phyloP scores from a whole-genome alignment of 2,797 vertebrate species.

The Pachyuromys duprasi region DNA sequence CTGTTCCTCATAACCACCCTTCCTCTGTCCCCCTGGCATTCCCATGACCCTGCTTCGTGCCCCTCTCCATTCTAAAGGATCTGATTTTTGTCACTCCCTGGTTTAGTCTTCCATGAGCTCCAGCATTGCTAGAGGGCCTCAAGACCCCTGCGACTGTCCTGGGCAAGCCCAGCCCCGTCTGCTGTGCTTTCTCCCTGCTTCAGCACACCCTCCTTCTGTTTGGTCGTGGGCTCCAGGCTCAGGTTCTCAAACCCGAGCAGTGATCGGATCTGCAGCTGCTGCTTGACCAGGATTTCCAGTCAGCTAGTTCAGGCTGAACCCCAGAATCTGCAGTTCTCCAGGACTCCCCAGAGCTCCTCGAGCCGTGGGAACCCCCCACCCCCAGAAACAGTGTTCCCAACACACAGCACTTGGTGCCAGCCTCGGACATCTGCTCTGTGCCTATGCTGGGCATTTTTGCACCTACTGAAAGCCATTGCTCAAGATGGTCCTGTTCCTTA shows the following conservation, averaged over 20 bases:
- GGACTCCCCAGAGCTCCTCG: not conserved
- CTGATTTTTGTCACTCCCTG: not conserved
- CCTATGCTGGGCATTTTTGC: not conserved
- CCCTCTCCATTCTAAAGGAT: not conserved
- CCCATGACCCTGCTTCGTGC: not conserved
- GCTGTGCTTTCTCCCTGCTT: not conserved
- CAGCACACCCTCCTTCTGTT: constrained; percentile 51
- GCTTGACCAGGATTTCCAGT: not conserved
- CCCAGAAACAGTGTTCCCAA: not conserved
- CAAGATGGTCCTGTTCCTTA: not conserved
- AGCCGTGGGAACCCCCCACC: not conserved
- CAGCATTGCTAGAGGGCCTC: not conserved
- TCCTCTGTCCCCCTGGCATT: not conserved
- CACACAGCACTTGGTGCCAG: not conserved
- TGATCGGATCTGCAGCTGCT: too few relatives aligned
- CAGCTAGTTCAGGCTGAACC: not conserved
- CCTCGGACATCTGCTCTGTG: not conserved
- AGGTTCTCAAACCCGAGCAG: not conserved
- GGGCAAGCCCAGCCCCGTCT: too few relatives aligned
- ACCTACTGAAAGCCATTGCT: not conserved
- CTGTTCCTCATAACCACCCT: not conserved
- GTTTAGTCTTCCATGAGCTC: not conserved
- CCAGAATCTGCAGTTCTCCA: not conserved
- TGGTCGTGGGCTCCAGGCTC: not conserved
- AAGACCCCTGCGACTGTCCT: not conserved